A percentile compares a stretch with the other conserved stretches of the same genome.
Conservation (phyloP, 2,113 vertebrate species). For the Machaerirhynchus nigripectus region DNA sequence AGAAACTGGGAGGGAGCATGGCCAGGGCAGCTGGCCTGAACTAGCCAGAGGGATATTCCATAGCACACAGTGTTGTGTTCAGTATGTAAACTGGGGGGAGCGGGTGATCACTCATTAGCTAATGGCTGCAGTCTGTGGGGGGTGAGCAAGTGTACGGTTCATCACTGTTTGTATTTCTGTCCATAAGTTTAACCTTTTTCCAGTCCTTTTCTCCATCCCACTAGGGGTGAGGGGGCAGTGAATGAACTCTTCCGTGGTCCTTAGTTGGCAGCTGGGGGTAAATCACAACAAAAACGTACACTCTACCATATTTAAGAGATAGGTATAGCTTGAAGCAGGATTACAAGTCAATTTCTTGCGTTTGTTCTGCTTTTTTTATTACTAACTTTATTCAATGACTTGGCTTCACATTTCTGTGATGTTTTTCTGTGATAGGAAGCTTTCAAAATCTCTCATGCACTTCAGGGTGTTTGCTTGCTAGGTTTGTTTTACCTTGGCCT, state of each 20-base stretch:
- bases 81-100: background rate
- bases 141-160: background rate
- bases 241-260: rapidly evolving
- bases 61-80: background rate
- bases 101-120: background rate
- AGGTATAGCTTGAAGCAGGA: background rate
- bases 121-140: background rate
- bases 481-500: background rate
- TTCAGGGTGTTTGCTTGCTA: background rate
- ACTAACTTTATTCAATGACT: background rate
- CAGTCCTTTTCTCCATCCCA: background rate
- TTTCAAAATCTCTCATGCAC: background rate
- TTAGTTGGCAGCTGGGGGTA: background rate
- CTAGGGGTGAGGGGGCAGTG: background rate
- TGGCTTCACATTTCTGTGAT: background rate
- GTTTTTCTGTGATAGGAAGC: background rate
- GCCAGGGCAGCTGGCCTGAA: background rate
- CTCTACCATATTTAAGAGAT: background rate
- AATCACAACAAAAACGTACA: background rate
- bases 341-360: background rate
- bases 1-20: too few relatives aligned
- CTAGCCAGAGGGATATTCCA: background rate
- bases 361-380: background rate
- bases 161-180: background rate
- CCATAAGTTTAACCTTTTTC: background rate